phyloP scores from a whole-genome alignment of 1,140 invertebrate genomes.

The Cephus cinctus region DNA sequence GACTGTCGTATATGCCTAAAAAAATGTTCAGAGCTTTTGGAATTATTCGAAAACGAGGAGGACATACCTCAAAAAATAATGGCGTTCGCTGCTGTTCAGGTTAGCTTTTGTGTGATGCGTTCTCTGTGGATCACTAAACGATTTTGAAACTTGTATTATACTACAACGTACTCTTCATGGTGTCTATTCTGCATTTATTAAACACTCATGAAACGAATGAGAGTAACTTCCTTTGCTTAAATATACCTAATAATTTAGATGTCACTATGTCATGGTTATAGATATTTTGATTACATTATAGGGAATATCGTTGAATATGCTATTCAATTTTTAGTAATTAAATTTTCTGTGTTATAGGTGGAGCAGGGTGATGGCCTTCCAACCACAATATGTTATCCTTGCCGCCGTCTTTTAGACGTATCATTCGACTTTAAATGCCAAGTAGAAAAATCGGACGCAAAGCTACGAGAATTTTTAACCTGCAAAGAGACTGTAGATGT shows the following conservation, averaged over 20 bases:
- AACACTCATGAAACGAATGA: too few species aligned
- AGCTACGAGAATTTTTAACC: slow-evolving; percentile 28
- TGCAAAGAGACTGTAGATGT: slow-evolving; percentile 4
- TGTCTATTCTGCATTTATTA: too few species aligned
- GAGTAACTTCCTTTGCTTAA: too few species aligned
- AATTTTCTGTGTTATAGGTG: slow-evolving; percentile 39
- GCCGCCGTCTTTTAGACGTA: slow-evolving; percentile 42
- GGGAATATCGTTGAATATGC: too few species aligned
- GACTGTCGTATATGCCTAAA: slow-evolving; percentile 39
- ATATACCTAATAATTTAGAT: too few species aligned
- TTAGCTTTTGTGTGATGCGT: too few species aligned
- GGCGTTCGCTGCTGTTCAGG: slow-evolving; percentile 45
- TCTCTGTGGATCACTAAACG: too few species aligned
- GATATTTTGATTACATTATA: too few species aligned
- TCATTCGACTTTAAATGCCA: slow-evolving; percentile 52
- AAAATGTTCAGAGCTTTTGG: slow-evolving; percentile 24
- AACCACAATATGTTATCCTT: slow-evolving; percentile 44
- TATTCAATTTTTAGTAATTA: too few species aligned
- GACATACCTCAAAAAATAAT: slow-evolving; percentile 38
- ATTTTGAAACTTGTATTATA: too few species aligned
- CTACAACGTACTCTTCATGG: too few species aligned
- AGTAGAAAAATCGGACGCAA: slow-evolving; percentile 47
- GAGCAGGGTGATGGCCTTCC: slow-evolving; percentile 50
- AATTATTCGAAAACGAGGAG: slow-evolving; percentile 31
- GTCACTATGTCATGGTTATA: too few species aligned